A percentile compares a stretch with the other conserved stretches of the same genome.
These are phyloP conservation scores for Heliocidaris erythrogramma DNA, from an alignment of 35 echinoderm and acorn worm species.

Conservation along the genomic window DNA sequence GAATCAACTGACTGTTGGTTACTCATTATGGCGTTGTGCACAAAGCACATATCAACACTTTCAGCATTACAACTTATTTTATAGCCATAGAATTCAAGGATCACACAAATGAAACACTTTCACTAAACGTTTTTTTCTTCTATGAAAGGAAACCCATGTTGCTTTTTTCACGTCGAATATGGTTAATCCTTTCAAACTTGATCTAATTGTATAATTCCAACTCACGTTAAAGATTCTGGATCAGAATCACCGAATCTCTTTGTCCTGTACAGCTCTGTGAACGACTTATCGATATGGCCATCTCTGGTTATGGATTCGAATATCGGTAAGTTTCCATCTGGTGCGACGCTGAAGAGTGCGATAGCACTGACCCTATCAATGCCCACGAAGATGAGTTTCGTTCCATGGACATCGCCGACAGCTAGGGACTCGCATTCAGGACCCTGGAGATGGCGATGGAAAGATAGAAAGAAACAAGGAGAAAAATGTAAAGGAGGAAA, in stretches of 20 bases:
- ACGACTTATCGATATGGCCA: slow-evolving; percentile 29
- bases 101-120: too few species aligned
- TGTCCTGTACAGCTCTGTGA: slow-evolving; percentile 29
- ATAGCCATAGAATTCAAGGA: too few species aligned
- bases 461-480: background rate
- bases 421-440: slow-evolving; percentile 33
- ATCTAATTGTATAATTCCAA: background rate
- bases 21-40: too few species aligned
- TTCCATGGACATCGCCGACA: slow-evolving; percentile 18
- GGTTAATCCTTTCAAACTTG: background rate
- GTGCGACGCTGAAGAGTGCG: slow-evolving; percentile 28
- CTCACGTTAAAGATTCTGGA: slow-evolving; percentile 42
- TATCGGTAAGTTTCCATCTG: background rate
- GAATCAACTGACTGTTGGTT: too few species aligned
- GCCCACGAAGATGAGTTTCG: slow-evolving; percentile 40
- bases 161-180: too few species aligned
- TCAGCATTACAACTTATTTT: too few species aligned
- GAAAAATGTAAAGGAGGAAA: background rate
- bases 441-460: background rate
- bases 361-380: slow-evolving; percentile 36
- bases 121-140: too few species aligned
- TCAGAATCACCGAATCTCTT: slow-evolving; percentile 24
- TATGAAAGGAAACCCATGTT: too few species aligned
- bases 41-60: too few species aligned
- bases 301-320: slow-evolving; percentile 24